These are phyloP conservation scores for Eupristina koningsbergeri DNA, from an alignment of 1,140 invertebrate species.

Conservation along the genomic window DNA sequence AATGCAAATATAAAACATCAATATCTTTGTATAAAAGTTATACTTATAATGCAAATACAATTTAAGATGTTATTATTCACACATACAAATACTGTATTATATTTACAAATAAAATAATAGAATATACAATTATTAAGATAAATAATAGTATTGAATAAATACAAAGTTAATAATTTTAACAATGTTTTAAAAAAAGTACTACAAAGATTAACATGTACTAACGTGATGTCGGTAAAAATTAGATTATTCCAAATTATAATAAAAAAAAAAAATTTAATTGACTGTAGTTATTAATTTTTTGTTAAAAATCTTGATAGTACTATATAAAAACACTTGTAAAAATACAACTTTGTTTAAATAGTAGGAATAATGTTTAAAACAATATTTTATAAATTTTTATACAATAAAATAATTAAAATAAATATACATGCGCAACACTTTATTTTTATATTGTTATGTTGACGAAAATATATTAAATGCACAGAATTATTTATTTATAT, in stretches of 20 bases:
- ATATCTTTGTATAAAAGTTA: too few relatives aligned
- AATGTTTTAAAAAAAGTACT: too few relatives aligned
- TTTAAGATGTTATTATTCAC: background rate
- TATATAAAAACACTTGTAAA: background rate
- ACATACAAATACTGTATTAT: background rate
- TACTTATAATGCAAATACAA: background rate
- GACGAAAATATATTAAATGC: constrained; percentile 48
- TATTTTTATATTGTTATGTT: constrained; percentile 33
- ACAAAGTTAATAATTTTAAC: background rate
- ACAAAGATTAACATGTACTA: too few relatives aligned
- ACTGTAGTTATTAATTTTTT: background rate
- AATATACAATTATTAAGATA: background rate
- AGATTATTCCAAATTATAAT: too few relatives aligned
- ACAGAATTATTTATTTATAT: constrained; percentile 20
- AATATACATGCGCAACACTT: constrained; percentile 34
- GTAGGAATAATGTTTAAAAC: background rate
- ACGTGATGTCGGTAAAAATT: too few relatives aligned
- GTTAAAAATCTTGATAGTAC: background rate
- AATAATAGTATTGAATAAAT: background rate
- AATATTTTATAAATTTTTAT: background rate
- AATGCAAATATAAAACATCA: too few relatives aligned
- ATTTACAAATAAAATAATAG: background rate
- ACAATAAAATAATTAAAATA: constrained; percentile 6
- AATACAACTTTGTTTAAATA: background rate
- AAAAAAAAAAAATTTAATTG: too few relatives aligned